Base-by-base conservation (phyloP, 2,888 invertebrate genomes). In the Leptinotarsa rubiginosa region DNA sequence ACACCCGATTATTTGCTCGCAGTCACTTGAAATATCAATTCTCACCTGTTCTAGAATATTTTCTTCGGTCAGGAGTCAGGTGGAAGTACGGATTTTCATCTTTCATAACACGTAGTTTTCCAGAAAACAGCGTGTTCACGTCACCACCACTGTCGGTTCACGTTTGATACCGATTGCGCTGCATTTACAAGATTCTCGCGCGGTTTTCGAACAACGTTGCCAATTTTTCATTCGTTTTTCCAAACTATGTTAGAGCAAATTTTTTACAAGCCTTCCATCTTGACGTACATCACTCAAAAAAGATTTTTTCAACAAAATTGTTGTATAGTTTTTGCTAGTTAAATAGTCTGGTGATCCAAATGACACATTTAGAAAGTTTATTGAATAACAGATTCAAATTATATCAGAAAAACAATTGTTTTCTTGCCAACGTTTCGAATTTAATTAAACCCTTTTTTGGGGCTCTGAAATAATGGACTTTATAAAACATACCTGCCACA, bases 161-260 rank as follows among this genome's bases (percentile, higher is more conserved):
- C 20, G 20, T 69, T 69, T 56, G 20, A 56, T 18, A 22, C 41
- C 15, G 69, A 69, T n/a, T 69, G 68, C 68, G 68, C 69, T n/a
- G 59, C 25, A 22, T 49, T 59, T 47, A 54, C 3, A 4, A 56
- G 47, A 41, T 50, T 56, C 56, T 47, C 69, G 69, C 62, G 62
- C 25, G 41, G 22, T 62, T 62, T 47, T 56, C n/a, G 47, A 20
- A 13, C 69, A n/a, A 56, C 20, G 69, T 69, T 69, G 69, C 69
- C 69, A 69, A 56, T 20, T 56, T 54, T 41, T 31, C 22, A 47
- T 67, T 10, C 15, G 47, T 5, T 20, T 65, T 65, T 65, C 10
- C 10, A 25, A 52, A 41, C 2, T 3, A 10, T 52, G 12, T 18
- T 5, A 18, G 10, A 41, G 10, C 5, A 41, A 41, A 41, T 41